Base-by-base conservation (phyloP, 2,113 vertebrate species). In the Glaucomys volans region DNA sequence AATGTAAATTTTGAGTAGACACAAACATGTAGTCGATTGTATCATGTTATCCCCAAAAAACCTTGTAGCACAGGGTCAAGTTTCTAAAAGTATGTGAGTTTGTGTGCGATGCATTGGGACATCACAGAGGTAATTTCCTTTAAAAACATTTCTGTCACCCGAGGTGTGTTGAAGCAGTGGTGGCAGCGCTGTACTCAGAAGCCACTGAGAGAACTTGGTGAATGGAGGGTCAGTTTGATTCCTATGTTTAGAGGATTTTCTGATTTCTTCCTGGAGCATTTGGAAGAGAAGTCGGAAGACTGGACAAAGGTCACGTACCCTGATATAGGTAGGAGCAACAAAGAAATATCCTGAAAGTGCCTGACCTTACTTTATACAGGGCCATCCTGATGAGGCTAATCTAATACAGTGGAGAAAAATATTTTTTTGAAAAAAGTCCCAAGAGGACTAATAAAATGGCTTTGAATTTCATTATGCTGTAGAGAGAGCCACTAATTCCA, bases 391-490 rank as follows among this genome's bases (percentile, higher is more conserved):
- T 72, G 59, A 90, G 42, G 81, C 81, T 97, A 98, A 98, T 96
- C 72, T 92, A 97, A 98, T 97, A 86, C 35, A 83, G 88, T 74
- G 47, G 67, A 86, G 37, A 47, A 91, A 95, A 42, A 35, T 67
- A 86, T 80, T 91, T 93, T 17, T 35, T 50, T 0, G 20, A 57
- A 57, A 87, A 93, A 90, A 90, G 87, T 97, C 97, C 87, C 97
- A 96, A 54, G 95, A 96, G 92, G 40, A 71, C 94, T 96, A 96
- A 98, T 97, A 97, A 97, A 97, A 96, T 89, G 77, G 91, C 67
- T 96, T 96, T 97, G 90, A 93, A 97, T 98, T 96, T 95, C 88
- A 97, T 97, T 97, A 95, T 26, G 64, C 83, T 86, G 30, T 87
- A 75, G 88, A 88, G 77, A 79, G 88, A 97, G 85, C 67, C 77